Conservation (phyloP, 1,140 invertebrate genomes). For the Asbolus verrucosus region DNA sequence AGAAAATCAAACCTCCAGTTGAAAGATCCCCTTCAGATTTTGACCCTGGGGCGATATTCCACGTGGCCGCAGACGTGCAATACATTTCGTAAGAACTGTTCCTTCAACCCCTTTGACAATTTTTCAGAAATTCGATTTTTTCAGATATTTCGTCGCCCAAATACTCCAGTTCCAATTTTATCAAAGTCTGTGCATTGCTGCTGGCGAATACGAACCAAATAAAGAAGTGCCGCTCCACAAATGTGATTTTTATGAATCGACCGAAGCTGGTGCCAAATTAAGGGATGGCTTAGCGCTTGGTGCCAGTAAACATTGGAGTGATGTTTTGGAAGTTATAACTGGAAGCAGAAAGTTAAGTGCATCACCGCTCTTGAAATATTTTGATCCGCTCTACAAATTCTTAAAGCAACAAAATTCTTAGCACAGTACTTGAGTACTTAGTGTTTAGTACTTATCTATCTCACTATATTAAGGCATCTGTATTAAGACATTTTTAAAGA, state of each 20-base stretch:
- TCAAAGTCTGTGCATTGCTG: slow-evolving; percentile 81
- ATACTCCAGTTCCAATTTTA: slow-evolving; percentile 95
- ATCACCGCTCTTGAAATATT: slow-evolving; percentile 81
- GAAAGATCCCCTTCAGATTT: slow-evolving; percentile 83
- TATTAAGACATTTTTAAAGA: no score
- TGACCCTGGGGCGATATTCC: slow-evolving; percentile 87
- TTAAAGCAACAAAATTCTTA: slow-evolving; percentile 80
- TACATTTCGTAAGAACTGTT: slow-evolving; percentile 76
- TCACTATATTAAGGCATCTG: no score
- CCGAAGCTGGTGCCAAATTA: slow-evolving; percentile 78
- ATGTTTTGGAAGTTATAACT: slow-evolving; percentile 85
- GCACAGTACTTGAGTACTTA: no score
- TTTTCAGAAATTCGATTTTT: no score
- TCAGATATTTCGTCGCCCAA: slow-evolving; percentile 87
- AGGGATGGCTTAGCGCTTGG: slow-evolving; percentile 84
- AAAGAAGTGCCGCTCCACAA: slow-evolving; percentile 77
- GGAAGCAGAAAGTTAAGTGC: slow-evolving; percentile 81
- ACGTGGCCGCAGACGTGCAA: slow-evolving; percentile 84
- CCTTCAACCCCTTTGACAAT: background rate
- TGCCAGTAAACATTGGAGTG: slow-evolving; percentile 83
- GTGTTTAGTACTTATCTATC: no score
- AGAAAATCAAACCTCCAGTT: slow-evolving; percentile 84
- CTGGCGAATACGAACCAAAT: slow-evolving; percentile 81
- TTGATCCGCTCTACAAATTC: slow-evolving; percentile 82
- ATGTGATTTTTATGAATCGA: slow-evolving; percentile 87